Evolutionary conservation across 2,888 invertebrate genomes (phyloP).

Genomic region (Sarcophaga variegata): DNA sequence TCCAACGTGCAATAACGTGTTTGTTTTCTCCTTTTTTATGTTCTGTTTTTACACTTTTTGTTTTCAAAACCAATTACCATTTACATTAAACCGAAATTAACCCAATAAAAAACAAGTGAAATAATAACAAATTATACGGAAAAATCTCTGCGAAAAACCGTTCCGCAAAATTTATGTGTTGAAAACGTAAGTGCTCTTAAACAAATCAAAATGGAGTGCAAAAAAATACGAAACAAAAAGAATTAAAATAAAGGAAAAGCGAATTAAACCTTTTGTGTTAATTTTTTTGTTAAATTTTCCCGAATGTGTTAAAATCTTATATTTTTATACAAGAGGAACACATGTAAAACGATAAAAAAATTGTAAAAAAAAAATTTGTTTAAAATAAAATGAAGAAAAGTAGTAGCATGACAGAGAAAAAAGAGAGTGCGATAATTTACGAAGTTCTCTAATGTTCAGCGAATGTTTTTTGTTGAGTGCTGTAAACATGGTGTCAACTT

Average conservation of each 20-base stretch:
- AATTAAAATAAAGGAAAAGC: background rate
- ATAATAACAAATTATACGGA: too few species aligned
- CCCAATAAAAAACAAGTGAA: too few species aligned
- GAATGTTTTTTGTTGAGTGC: too few species aligned
- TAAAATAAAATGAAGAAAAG: too few species aligned
- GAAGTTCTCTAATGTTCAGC: background rate
- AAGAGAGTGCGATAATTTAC: background rate
- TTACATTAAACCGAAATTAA: too few species aligned
- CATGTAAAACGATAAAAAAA: constrained; percentile 42
- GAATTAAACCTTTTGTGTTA: constrained; percentile 39
- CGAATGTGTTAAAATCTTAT: too few species aligned
- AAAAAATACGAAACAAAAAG: background rate
- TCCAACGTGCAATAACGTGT: constrained; percentile 56
- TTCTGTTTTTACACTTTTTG: constrained; percentile 28
- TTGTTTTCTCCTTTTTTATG: constrained; percentile 29
- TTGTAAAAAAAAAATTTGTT: background rate
- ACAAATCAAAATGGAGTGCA: too few species aligned
- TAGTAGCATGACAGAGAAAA: background rate
- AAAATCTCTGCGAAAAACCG: too few species aligned
- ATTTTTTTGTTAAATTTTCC: constrained; percentile 14
- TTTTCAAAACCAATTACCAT: background rate
- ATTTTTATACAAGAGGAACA: constrained; percentile 28
- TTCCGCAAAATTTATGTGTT: too few species aligned
- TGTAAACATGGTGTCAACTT: too few species aligned
- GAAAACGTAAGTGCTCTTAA: too few species aligned